Evolutionary conservation across 2,113 vertebrate genomes (phyloP).

Genomic region (Theristicus caerulescens): DNA sequence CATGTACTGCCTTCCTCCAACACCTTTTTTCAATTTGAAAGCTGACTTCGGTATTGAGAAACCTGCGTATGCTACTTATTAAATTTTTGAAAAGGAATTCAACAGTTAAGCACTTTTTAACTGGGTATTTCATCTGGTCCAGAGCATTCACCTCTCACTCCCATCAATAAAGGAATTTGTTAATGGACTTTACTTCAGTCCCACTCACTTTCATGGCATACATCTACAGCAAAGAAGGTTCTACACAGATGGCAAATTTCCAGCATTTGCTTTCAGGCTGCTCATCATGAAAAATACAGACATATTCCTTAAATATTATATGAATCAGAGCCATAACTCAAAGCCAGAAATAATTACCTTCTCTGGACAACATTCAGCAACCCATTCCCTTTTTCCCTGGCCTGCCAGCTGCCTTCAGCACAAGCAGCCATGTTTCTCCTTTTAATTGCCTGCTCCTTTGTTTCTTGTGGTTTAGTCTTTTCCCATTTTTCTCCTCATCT

Average conservation of each 20-base stretch:
- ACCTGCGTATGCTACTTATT: background rate
- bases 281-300: conserved; percentile 35
- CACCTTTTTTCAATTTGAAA: background rate
- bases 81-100: background rate
- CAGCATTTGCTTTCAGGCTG: conserved; percentile 29
- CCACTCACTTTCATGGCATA: background rate
- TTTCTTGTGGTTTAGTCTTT: background rate
- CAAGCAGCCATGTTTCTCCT: background rate
- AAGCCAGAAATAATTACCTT: conserved; percentile 33
- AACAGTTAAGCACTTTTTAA: background rate
- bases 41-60: background rate
- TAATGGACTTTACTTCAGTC: conserved; percentile 2
- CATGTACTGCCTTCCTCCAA: background rate
- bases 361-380: conserved; percentile 14
- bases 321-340: background rate
- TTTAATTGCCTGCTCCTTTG: background rate
- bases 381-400: background rate
- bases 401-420: background rate
- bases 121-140: background rate
- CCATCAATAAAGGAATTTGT: conserved; percentile 1
- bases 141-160: background rate
- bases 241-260: background rate
- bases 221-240: background rate
- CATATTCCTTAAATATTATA: conserved; percentile 40
- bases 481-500: background rate